phyloP scores from a whole-genome alignment of 2,797 vertebrate species.

The Lithobates pipiens region DNA sequence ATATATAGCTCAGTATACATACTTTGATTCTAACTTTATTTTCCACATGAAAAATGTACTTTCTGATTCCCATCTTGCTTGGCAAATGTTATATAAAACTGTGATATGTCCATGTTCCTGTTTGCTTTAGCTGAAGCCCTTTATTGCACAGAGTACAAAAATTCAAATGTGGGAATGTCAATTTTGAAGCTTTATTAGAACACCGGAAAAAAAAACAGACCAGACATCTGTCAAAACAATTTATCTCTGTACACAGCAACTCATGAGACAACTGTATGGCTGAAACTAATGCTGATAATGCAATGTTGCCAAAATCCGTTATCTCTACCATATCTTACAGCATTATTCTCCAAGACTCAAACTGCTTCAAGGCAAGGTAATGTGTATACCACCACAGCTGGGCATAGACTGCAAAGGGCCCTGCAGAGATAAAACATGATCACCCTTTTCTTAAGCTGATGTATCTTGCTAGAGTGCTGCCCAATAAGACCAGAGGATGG shows the following conservation, averaged over 20 bases:
- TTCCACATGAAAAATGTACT: constrained; percentile 5
- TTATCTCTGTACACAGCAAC: not conserved
- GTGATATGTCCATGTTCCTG: not conserved
- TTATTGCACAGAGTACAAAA: constrained; percentile 10
- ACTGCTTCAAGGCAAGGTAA: not conserved
- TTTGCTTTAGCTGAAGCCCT: constrained; percentile 19
- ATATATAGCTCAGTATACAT: not conserved
- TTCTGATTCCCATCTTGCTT: constrained; percentile 17
- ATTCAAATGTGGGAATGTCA: constrained; percentile 16
- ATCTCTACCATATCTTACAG: not conserved
- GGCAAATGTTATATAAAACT: constrained; percentile 36
- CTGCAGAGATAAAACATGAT: too few species aligned
- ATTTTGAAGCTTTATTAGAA: not conserved
- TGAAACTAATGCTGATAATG: not conserved
- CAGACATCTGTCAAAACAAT: not conserved
- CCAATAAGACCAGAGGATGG: too few species aligned
- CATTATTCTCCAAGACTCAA: not conserved
- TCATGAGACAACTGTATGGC: not conserved
- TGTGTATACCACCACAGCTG: too few species aligned
- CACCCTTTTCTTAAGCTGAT: too few species aligned
- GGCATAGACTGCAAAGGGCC: too few species aligned
- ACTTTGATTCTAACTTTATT: constrained; percentile 3
- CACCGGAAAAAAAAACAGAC: not conserved
- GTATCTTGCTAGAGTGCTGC: too few species aligned
- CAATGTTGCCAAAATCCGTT: not conserved